A percentile compares a stretch with the other conserved stretches of the same genome.
Conservation (phyloP, 2,888 invertebrate species). For the Thumatha senex region DNA sequence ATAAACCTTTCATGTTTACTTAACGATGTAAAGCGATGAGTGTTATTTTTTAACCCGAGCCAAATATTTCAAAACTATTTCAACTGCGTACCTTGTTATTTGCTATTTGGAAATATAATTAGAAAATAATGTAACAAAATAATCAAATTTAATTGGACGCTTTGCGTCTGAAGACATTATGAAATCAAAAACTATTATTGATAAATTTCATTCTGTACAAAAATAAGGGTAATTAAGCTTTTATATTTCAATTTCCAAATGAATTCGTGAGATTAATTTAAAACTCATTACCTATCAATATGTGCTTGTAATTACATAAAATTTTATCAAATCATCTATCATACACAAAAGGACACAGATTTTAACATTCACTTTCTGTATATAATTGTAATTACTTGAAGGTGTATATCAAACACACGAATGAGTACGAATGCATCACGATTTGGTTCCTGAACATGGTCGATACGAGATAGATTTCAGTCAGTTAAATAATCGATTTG, state of each 20-base stretch:
- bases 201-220: neutral
- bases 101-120: neutral
- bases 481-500: constrained; percentile 20
- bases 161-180: neutral
- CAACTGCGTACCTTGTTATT: no score
- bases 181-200: neutral
- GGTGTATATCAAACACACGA: constrained; percentile 10
- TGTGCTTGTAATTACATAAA: neutral
- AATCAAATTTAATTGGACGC: neutral
- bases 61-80: no score
- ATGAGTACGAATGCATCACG: constrained; percentile 27
- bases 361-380: constrained; percentile 34
- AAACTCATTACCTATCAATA: neutral
- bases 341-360: constrained; percentile 12
- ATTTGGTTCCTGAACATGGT: constrained; percentile 20
- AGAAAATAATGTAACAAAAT: neutral
- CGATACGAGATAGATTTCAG: constrained; percentile 23
- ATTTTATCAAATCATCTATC: constrained; percentile 16
- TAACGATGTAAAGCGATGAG: no score
- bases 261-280: neutral
- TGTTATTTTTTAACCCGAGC: no score
- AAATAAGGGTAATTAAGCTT: neutral
- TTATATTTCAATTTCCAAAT: neutral
- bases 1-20: no score
- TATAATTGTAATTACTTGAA: neutral